Evolutionary conservation across 1,140 invertebrate genomes (phyloP).

Genomic region (Daktulosphaira vitifoliae): DNA sequence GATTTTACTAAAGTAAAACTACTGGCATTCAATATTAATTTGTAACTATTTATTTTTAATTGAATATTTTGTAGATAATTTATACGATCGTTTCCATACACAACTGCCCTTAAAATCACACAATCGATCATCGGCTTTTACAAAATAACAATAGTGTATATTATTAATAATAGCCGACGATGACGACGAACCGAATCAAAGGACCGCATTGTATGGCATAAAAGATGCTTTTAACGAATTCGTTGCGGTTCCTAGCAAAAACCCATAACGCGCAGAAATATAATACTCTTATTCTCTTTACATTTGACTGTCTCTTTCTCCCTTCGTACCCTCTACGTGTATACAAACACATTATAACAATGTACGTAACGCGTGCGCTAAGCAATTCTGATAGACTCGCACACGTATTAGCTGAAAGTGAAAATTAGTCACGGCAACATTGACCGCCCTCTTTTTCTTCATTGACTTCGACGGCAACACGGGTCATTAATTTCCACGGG

Average conservation of each 20-base stretch:
- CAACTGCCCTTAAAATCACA: too few species aligned
- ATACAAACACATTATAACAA: not conserved
- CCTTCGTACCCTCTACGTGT: not conserved
- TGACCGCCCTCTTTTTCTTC: slow-evolving; percentile 32
- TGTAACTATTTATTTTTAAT: too few species aligned
- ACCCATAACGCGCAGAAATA: not conserved
- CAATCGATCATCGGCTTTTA: too few species aligned
- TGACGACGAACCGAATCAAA: not conserved
- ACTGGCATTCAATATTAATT: too few species aligned
- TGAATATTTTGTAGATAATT: too few species aligned
- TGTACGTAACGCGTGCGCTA: not conserved
- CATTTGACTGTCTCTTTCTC: too few species aligned
- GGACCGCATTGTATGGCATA: not conserved
- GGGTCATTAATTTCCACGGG: slow-evolving; percentile 30
- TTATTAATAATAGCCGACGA: too few species aligned
- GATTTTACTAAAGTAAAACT: too few species aligned
- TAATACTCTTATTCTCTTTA: too few species aligned
- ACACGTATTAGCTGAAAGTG: slow-evolving; percentile 9
- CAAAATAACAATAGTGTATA: too few species aligned
- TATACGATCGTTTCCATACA: too few species aligned
- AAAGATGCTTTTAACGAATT: slow-evolving; percentile 28
- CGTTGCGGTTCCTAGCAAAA: slow-evolving; percentile 16
- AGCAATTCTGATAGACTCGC: too few species aligned
- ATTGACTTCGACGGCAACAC: not conserved
- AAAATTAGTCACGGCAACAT: slow-evolving; percentile 32